A percentile compares a stretch with the other conserved stretches of the same genome.
These are phyloP conservation scores for Hoplostethus atlanticus DNA, from an alignment of 2,797 vertebrate species.

Conservation along the genomic window DNA sequence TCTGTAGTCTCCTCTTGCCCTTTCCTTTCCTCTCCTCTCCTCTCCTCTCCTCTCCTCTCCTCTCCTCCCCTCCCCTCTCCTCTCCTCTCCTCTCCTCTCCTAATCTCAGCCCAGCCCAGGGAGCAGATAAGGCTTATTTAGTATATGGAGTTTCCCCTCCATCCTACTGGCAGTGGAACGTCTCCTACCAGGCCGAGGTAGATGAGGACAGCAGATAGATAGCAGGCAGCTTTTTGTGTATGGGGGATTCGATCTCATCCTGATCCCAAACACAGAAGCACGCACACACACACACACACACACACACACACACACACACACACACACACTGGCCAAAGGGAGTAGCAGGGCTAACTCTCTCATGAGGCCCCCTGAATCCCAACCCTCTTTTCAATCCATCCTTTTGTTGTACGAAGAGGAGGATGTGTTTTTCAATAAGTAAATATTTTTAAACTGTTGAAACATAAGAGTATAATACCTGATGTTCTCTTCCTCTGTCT, in stretches of 20 bases:
- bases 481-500: too few relatives aligned
- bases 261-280: slow-evolving; percentile 56
- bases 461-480: too few relatives aligned
- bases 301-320: slow-evolving; percentile 6
- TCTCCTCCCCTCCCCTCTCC: background rate
- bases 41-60: slow-evolving; percentile 29
- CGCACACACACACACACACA: slow-evolving; percentile 30
- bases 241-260: slow-evolving; percentile 69
- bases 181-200: slow-evolving; percentile 77
- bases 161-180: slow-evolving; percentile 73
- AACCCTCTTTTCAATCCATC: too few relatives aligned
- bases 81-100: slow-evolving; percentile 30
- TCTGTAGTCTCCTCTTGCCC: too few relatives aligned
- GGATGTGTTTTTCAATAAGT: too few relatives aligned
- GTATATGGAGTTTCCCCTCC: slow-evolving; percentile 75
- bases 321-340: background rate
- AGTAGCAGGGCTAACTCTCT: too few relatives aligned
- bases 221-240: slow-evolving; percentile 69
- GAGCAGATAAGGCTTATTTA: slow-evolving; percentile 80
- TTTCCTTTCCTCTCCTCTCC: slow-evolving; percentile 31
- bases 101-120: slow-evolving; percentile 74
- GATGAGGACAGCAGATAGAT: slow-evolving; percentile 79
- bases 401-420: too few relatives aligned
- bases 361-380: too few relatives aligned
- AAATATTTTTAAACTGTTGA: too few relatives aligned